These are phyloP conservation scores for Eulemur albifrons DNA, from an alignment of 2,797 vertebrate genomes.

Conservation along the genomic window DNA sequence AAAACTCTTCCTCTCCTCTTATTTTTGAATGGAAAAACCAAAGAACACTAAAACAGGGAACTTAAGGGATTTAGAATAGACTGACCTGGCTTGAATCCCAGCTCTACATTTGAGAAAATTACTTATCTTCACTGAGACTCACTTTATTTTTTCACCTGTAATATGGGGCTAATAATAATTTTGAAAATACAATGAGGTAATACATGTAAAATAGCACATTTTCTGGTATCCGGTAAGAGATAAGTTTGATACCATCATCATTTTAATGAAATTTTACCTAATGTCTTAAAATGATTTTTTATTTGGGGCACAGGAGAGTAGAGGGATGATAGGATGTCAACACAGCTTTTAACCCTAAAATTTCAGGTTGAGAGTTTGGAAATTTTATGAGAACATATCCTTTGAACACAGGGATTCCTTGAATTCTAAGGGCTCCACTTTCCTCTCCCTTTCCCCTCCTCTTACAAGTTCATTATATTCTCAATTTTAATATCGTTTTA, in stretches of 20 bases:
- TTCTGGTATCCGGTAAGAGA: neutral
- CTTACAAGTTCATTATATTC: neutral
- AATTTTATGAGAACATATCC: neutral
- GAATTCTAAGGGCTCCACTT: neutral
- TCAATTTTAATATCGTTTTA: constrained; percentile 10
- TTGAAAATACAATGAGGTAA: neutral
- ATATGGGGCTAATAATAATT: neutral
- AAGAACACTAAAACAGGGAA: neutral
- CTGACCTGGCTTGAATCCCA: neutral
- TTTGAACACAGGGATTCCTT: neutral
- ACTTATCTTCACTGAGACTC: neutral
- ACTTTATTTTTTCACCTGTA: neutral
- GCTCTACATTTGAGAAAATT: neutral
- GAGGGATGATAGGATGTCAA: neutral
- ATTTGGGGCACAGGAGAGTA: neutral
- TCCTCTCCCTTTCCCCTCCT: fast-evolving
- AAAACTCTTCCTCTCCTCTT: neutral
- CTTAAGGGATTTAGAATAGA: neutral
- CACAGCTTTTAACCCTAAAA: neutral
- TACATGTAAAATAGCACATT: neutral
- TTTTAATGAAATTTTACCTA: constrained; percentile 30
- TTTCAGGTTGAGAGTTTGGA: neutral
- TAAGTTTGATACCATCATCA: neutral
- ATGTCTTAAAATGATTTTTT: neutral
- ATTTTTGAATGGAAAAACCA: neutral